Conservation (phyloP, 2,888 invertebrate species). For the Aphidoletes aphidimyza region DNA sequence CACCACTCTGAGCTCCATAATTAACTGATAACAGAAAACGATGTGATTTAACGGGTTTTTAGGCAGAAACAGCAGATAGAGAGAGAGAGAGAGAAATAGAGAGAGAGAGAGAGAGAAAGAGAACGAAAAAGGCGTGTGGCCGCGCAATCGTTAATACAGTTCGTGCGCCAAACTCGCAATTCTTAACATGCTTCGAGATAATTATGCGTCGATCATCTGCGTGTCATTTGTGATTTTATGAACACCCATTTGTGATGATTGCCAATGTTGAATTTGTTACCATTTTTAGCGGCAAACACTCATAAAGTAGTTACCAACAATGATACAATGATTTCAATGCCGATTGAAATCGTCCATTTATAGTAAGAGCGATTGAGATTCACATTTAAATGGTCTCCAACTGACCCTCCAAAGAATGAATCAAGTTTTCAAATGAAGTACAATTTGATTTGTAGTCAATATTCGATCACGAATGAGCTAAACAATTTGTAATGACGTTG, state of each 20-base stretch:
- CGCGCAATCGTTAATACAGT: not conserved
- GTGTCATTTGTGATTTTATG: conserved; percentile 50
- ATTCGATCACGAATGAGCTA: too few species aligned
- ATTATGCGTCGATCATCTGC: conserved; percentile 39
- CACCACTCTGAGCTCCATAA: not conserved
- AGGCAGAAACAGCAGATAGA: not conserved
- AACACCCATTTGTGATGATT: conserved; percentile 31
- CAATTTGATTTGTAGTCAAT: too few species aligned
- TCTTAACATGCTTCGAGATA: not conserved
- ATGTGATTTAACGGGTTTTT: not conserved
- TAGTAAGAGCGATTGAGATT: too few species aligned
- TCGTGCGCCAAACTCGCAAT: not conserved
- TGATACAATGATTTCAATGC: too few species aligned
- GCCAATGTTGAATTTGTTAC: not conserved
- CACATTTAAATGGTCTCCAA: too few species aligned
- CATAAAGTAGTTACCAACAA: too few species aligned
- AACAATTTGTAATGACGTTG: too few species aligned
- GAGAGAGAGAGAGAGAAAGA: not conserved
- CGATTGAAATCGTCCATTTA: too few species aligned
- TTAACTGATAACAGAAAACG: conserved; percentile 24
- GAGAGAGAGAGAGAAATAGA: not conserved
- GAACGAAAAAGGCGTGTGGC: not conserved
- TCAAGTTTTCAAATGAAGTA: too few species aligned
- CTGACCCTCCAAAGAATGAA: too few species aligned
- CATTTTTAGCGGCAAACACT: too few species aligned